Evolutionary conservation across 2,797 vertebrate species (phyloP), one percentile per base, ranked within the genome.

Genomic region (Gambelia wislizenii): DNA sequence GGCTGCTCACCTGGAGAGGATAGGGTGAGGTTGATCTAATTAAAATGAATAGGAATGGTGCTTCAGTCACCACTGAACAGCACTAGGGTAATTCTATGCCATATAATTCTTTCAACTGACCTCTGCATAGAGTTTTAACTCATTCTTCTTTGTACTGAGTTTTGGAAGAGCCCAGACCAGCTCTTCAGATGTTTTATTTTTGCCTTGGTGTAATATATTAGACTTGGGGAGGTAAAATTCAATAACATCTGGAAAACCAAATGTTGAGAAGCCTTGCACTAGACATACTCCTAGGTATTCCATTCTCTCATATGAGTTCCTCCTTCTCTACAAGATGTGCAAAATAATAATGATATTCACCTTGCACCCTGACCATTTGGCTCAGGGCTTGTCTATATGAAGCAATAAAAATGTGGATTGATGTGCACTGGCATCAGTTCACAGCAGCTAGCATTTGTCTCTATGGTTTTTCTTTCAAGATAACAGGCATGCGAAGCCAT

Each of bases 1-100:
- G 69, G 49, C 30, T 72, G 54, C 52, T 70, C 86, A 81, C 36
- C 86, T 82, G 30, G 69, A 74, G 86, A 87, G 69, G 30, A 61
- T 75, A 30, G 18, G 33, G 39, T 44, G 33, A 72, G 36, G 22
- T 69, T 74, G 13, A 20, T 27, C 30, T 82, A 54, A 87, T 87
- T 30, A 56, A 80, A 80, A 81, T 81, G 36, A 56, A 33, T n/a
- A 52, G 79, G 39, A 59, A 74, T 25, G 59, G 30, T n/a, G 64
- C 16, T 52, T 67, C 22, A 64, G 74, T 86, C 12, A 78, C 10
- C 74, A 33, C 39, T 61, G 18, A 18, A 33, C 8, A 30, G 27
- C 61, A n/a, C 39, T 56, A 42, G 16, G n/a, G 33, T 56, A 30
- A 56, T 8, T 27, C 3, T 56, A 52, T 79, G 3, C 22, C 18